Base-by-base conservation (phyloP, 2,113 vertebrate genomes). In the Apteryx owenii region DNA sequence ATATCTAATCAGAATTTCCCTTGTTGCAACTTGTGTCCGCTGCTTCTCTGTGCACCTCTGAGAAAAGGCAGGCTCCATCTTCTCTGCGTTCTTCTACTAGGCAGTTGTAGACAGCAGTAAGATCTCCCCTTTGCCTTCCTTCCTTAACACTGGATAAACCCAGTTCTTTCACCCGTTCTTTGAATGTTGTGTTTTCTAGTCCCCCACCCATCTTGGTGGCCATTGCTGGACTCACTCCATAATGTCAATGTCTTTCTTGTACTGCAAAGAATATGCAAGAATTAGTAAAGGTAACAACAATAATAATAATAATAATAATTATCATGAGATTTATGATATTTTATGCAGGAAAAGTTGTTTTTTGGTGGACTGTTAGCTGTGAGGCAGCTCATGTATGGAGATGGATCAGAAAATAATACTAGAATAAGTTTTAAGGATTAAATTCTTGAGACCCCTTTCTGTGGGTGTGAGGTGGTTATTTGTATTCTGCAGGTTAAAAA, bases 171-270 rank as follows among this genome's bases (percentile, higher is more conserved):
- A 54, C 21, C 21, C 19, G 21, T 86, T 64, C 33, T 38, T 29
- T 69, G 85, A 22, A 36, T 33, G 22, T 53, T 73, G 7, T 5
- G 0, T 87, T 85, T 10, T 87, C 28, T 44, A 64, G 83, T 66
- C 53, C 26, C 56, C 42, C 58, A 38, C 9, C 22, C 25, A 3
- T 62, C 19, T 31, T 60, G 58, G 53, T 54, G 64, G 28, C 31
- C 15, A 2, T 22, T 78, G 65, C 42, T 65, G 70, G 33, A 23
- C 28, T 80, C 0, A 0, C 2, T 2, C 10, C 40, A 14, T 78
- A 72, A 5, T 5, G 16, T 80, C 68, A 29, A 11, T 15, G 29
- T 66, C 40, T 54, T 20, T 40, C 31, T 77, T 64, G 19, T 42
- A 21, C 25, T 51, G 16, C 25, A 14, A n/a, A 81, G 28, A 33